Evolutionary conservation across 2,797 vertebrate species (phyloP).

Genomic region (Malurus splendens): DNA sequence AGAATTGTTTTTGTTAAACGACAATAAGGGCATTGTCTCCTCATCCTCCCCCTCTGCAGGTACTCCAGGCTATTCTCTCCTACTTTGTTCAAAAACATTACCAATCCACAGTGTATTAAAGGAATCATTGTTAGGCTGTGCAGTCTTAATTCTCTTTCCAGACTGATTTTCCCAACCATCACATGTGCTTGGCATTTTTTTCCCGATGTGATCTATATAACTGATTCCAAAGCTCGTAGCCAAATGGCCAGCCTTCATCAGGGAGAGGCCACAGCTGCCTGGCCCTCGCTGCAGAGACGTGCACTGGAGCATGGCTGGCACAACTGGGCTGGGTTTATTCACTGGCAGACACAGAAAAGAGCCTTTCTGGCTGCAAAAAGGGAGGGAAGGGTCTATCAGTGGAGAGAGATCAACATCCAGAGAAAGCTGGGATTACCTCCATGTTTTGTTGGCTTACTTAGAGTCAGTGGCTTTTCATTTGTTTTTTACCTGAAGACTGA

Average conservation of each 20-base stretch:
- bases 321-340: slow-evolving; percentile 14
- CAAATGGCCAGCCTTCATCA: not conserved
- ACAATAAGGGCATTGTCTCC: slow-evolving; percentile 3
- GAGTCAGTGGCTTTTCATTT: not conserved
- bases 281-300: not conserved
- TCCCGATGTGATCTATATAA: not conserved
- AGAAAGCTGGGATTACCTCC: not conserved
- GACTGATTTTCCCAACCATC: slow-evolving; percentile 11
- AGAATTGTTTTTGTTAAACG: slow-evolving; percentile 24
- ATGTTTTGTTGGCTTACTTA: not conserved
- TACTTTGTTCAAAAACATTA: slow-evolving; percentile 20
- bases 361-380: not conserved
- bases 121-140: not conserved
- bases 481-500: not conserved
- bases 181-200: not conserved
- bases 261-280: slow-evolving; percentile 5
- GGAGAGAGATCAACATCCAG: not conserved
- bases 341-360: not conserved
- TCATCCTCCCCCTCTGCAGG: slow-evolving; percentile 10
- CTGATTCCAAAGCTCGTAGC: not conserved
- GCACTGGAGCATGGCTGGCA: not conserved
- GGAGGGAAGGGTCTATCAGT: not conserved
- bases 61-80: slow-evolving; percentile 12
- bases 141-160: slow-evolving; percentile 14
- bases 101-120: not conserved